Evolutionary conservation across 2,797 vertebrate genomes (phyloP).

Genomic region (Sitta carolinensis): DNA sequence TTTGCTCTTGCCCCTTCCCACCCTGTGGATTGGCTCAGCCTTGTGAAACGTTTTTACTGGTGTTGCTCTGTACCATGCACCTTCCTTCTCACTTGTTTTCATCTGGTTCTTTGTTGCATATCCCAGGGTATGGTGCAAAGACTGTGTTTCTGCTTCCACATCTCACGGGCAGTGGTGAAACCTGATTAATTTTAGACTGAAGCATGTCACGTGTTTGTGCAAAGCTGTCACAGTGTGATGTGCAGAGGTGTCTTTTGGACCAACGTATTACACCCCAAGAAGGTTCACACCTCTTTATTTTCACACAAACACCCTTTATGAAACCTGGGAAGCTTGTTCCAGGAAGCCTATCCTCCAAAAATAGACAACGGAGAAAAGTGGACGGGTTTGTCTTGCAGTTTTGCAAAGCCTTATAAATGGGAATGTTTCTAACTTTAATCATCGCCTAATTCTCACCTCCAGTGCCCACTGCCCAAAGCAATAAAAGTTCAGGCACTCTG

Average conservation of each 20-base stretch:
- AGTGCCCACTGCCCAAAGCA: background rate
- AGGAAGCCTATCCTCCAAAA: background rate
- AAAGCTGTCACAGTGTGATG: background rate
- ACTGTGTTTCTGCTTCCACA: background rate
- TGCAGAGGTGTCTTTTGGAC: background rate
- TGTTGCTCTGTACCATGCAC: fast-evolving
- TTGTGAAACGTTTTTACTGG: background rate
- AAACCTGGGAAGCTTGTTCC: background rate
- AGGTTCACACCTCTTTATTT: background rate
- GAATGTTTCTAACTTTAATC: background rate
- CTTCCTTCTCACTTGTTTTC: background rate
- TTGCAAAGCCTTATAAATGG: background rate
- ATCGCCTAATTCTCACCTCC: background rate
- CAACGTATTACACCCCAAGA: background rate
- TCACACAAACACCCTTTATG: background rate
- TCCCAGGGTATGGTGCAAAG: background rate
- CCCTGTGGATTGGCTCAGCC: fast-evolving
- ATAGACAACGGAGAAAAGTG: background rate
- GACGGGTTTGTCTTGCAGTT: background rate
- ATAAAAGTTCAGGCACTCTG: background rate
- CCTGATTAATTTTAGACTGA: background rate
- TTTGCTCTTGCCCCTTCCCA: background rate
- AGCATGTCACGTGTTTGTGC: background rate
- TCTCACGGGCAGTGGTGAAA: background rate
- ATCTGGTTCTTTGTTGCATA: background rate